Evolutionary conservation across 2,113 vertebrate genomes (phyloP), one percentile per base, ranked within the genome.

Genomic region (Edolisoma coerulescens): DNA sequence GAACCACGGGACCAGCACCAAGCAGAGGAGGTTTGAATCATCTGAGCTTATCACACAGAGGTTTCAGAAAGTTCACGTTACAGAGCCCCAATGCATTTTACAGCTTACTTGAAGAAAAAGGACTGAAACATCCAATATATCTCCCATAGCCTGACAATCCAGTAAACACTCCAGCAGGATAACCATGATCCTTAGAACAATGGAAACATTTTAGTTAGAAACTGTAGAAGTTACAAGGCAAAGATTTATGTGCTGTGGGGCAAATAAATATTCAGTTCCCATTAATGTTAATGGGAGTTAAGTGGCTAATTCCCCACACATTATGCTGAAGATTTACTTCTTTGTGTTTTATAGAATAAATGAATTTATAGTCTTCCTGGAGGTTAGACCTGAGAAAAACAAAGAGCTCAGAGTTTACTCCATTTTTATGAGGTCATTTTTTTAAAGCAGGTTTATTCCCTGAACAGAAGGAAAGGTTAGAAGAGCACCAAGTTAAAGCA

Each of bases 181-280:
- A 96, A 88, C 79, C 87, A 9, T 33, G 90, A 89, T 94, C 94
- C 94, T 91, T 94, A 65, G 94, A 97, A 97, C 97, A 97, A 97
- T 96, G 95, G 96, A 84, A 94, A 97, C 94, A 93, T 97, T 97
- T 97, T 95, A 95, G 89, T 95, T 90, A 93, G 97, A 96, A 96
- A 97, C 90, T n/a, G 78, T 96, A 97, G 96, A 97, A 97, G 91
- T 96, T 96, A 96, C 96, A 97, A 95, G 92, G 84, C 16, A 5
- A 74, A 89, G 95, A 97, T 97, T 97, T 96, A 97, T 96, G 95
- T 91, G 84, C 95, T 96, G 93, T 90, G 96, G 87, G 92, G 76
- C 96, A 97, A 97, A 97, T 97, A 97, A 97, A 97, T 97, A 97
- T 97, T 97, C 96, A 70, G 82, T 94, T 97, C 87, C 95, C 90